phyloP scores from a whole-genome alignment of 2,113 vertebrate genomes.

The Plectropomus leopardus region DNA sequence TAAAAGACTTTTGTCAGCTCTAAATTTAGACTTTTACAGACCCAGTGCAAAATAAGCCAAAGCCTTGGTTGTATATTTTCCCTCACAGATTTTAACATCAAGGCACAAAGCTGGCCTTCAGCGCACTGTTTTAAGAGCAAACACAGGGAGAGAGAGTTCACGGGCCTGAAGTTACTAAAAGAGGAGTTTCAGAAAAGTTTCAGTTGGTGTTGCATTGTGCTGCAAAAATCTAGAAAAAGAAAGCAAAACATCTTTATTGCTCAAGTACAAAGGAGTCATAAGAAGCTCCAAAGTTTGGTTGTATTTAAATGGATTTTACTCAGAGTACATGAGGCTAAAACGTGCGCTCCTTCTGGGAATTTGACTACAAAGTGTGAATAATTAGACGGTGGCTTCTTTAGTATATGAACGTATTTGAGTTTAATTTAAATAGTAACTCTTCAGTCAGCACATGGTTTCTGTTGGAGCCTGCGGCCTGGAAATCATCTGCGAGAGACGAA shows the following conservation, averaged over 20 bases:
- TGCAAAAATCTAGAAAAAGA: background rate
- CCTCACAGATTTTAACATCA: slow-evolving; percentile 3
- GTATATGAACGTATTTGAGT: background rate
- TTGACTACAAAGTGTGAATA: rapidly evolving
- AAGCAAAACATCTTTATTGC: background rate
- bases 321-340: background rate
- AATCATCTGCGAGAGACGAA: background rate
- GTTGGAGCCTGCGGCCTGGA: slow-evolving; percentile 7
- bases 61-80: slow-evolving; percentile 37
- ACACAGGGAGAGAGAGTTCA: slow-evolving; percentile 1
- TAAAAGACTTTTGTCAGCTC: slow-evolving; percentile 52
- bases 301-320: background rate
- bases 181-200: background rate
- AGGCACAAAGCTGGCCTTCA: background rate
- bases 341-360: background rate
- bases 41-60: slow-evolving; percentile 41
- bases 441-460: slow-evolving; percentile 18
- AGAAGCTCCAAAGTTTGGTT: background rate
- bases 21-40: slow-evolving; percentile 63
- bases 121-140: slow-evolving; percentile 15
- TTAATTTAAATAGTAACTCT: background rate
- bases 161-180: background rate
- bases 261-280: background rate
- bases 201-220: background rate
- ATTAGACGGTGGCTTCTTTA: background rate